These are phyloP conservation scores for Nemoura dubitans DNA, from an alignment of 2,888 invertebrate genomes.

Conservation along the genomic window DNA sequence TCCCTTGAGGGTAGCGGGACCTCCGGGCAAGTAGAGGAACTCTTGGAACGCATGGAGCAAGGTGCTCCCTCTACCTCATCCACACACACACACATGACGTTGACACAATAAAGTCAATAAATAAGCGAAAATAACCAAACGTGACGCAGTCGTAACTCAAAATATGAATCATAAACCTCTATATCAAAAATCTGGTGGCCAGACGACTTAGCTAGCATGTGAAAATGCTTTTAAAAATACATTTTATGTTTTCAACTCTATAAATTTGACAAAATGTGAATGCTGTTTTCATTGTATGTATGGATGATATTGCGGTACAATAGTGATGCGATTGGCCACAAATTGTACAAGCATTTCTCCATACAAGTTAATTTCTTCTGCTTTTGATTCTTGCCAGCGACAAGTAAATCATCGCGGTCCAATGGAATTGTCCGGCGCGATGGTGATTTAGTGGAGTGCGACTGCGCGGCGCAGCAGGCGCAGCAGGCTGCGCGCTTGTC, in stretches of 20 bases:
- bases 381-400: not conserved
- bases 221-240: not conserved
- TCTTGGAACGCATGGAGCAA: not conserved
- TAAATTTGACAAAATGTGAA: slow-evolving; percentile 12
- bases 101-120: slow-evolving; percentile 40
- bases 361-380: not conserved
- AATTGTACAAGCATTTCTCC: not conserved
- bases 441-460: not conserved
- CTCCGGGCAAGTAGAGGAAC: not conserved
- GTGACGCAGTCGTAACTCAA: slow-evolving; percentile 24
- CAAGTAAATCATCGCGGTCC: not conserved
- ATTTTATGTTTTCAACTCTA: not conserved
- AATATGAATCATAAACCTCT: slow-evolving; percentile 31
- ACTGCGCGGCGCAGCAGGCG: too few relatives aligned
- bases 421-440: not conserved
- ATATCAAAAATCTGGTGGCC: slow-evolving; percentile 34
- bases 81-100: not conserved
- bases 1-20: not conserved
- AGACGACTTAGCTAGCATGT: slow-evolving; percentile 2
- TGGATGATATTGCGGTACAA: not conserved
- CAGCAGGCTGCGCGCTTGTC: not conserved
- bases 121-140: slow-evolving; percentile 39
- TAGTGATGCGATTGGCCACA: not conserved
- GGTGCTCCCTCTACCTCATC: not conserved
- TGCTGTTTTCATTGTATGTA: not conserved